Percentiles rank a stretch among this genome's conserved stretches.
phyloP scores from a whole-genome alignment of 2,888 invertebrate genomes.

The Cephus spinipes region DNA sequence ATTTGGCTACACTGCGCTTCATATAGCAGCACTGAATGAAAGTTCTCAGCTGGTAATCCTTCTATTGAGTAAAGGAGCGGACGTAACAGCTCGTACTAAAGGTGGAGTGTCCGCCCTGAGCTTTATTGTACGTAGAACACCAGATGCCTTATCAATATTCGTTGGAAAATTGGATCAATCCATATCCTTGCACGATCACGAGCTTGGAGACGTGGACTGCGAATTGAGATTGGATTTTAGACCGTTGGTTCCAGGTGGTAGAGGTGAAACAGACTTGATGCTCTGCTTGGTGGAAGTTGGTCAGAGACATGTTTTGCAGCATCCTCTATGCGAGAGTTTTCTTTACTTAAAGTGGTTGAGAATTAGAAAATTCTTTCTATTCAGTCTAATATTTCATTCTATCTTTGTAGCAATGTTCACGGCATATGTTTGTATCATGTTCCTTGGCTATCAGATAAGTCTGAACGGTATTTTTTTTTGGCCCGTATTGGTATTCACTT shows the following conservation, averaged over 20 bases:
- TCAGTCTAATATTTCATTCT: slow-evolving; percentile 82
- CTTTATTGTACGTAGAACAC: slow-evolving; percentile 86
- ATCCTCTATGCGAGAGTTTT: slow-evolving; percentile 88
- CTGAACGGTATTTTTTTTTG: slow-evolving; percentile 67
- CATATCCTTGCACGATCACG: slow-evolving; percentile 84
- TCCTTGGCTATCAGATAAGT: slow-evolving; percentile 49
- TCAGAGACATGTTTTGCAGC: slow-evolving; percentile 81
- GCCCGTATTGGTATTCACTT: slow-evolving; percentile 73
- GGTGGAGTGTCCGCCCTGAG: slow-evolving; percentile 84
- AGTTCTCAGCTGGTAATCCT: slow-evolving; percentile 81
- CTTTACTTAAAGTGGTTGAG: slow-evolving; percentile 85
- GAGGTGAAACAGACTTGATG: slow-evolving; percentile 69
- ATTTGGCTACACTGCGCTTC: slow-evolving; percentile 87
- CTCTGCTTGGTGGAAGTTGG: slow-evolving; percentile 80
- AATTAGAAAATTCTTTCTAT: slow-evolving; percentile 84
- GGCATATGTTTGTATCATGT: slow-evolving; percentile 75
- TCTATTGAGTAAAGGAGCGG: slow-evolving; percentile 81
- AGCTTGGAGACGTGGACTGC: slow-evolving; percentile 87
- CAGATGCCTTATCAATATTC: slow-evolving; percentile 82
- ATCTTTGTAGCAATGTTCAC: slow-evolving; percentile 82
- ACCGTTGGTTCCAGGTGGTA: slow-evolving; percentile 61
- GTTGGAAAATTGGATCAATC: slow-evolving; percentile 79
- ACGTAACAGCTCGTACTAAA: slow-evolving; percentile 83
- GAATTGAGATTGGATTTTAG: slow-evolving; percentile 79
- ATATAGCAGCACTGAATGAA: slow-evolving; percentile 86